Base-by-base conservation (phyloP, 2,888 invertebrate genomes). In the Apodemia mormo region DNA sequence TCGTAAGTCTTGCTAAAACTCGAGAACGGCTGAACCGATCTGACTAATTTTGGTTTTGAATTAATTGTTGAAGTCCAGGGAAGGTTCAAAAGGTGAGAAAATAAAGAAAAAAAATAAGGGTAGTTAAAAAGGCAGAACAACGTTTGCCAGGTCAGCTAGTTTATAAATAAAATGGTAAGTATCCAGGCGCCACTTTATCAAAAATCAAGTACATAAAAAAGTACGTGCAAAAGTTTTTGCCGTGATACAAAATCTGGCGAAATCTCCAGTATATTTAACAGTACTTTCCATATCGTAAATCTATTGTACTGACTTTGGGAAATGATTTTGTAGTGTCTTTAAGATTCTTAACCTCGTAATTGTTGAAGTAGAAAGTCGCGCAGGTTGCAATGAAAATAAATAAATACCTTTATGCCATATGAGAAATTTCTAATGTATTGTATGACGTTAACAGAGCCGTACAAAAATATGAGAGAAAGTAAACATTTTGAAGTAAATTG, bases 281-380 rank as follows among this genome's bases (percentile, higher is more conserved):
- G 58, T 61, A 61, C 58, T 33, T 61, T 30, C 30, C 58, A 12
- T 61, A 61, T 61, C 58, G 58, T 61, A 29, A 30, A 61, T 61
- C 58, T 61, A 61, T 61, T 30, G 33, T 56, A 29, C 56, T 10
- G 29, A 14, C 58, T 56, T 56, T 56, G 58, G 12, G 58, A 61
- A 61, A 61, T 61, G 6, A 33, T 61, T 33, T 61, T 61, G 58
- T 61, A 30, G 58, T 61, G 29, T 8, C 49, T 49, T 30, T 10
- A 61, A 61, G 58, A 61, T 61, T 29, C 58, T 61, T 61, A 61
- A 33, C 61, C 61, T 61, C 33, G 58, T 58, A 58, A 58, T 58
- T 58, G 58, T 56, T 56, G 9, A 56, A 29, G 56, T 58, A 58
- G 58, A 58, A 58, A 58, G 58, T 58, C 30, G 58, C 58, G 58